Conservation (phyloP, 2,888 invertebrate species). For the Polylopha cassiicola region DNA sequence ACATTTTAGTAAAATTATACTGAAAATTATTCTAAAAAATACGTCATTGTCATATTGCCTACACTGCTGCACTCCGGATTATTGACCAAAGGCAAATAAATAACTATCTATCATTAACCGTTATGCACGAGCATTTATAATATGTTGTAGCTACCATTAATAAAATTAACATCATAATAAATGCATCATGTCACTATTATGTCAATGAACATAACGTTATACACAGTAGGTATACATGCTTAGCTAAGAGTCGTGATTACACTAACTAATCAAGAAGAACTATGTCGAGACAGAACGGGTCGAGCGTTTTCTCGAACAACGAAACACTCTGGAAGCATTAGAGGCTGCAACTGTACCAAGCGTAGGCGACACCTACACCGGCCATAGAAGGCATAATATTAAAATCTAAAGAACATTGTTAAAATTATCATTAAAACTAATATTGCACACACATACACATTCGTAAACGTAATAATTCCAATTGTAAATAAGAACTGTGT, state of each 20-base stretch:
- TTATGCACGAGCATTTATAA: constrained; percentile 69
- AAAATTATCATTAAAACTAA: constrained; percentile 67
- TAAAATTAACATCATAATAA: constrained; percentile 75
- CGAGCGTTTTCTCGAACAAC: constrained; percentile 49
- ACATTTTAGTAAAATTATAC: constrained; percentile 38
- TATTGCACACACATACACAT: constrained; percentile 79
- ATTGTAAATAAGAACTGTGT: constrained; percentile 63
- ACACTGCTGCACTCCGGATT: constrained; percentile 40
- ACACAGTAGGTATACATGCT: constrained; percentile 63
- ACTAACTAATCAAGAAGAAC: constrained; percentile 66
- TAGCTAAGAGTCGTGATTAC: constrained; percentile 69
- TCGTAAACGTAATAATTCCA: constrained; percentile 57
- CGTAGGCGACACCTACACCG: constrained; percentile 28
- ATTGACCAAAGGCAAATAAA: constrained; percentile 57
- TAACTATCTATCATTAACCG: constrained; percentile 67
- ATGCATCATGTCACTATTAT: constrained; percentile 76
- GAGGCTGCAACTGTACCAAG: constrained; percentile 31
- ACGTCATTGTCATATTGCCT: constrained; percentile 45
- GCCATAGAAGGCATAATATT: constrained; percentile 40
- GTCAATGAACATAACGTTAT: constrained; percentile 68
- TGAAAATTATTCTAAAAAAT: constrained; percentile 62
- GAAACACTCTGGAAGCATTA: constrained; percentile 64
- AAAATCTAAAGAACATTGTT: constrained; percentile 58
- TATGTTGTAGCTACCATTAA: constrained; percentile 73
- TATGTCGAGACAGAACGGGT: constrained; percentile 47